Evolutionary conservation across 2,797 vertebrate species (phyloP).

Genomic region (Smutsia temminckii): DNA sequence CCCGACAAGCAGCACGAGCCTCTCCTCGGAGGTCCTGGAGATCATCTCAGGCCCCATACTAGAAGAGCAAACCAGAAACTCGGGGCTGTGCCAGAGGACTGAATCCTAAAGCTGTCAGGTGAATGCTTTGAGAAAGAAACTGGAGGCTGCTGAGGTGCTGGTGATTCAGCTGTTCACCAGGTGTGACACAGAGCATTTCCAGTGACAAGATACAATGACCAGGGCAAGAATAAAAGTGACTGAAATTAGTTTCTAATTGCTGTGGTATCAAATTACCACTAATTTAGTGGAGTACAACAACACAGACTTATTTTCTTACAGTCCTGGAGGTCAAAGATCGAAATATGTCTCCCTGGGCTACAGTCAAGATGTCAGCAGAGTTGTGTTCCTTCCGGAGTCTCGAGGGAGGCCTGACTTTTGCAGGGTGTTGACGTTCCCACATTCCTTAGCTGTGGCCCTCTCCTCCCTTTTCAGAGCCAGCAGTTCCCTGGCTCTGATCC

Average conservation of each 20-base stretch:
- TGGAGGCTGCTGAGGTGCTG: neutral
- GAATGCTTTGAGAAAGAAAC: neutral
- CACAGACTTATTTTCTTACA: neutral
- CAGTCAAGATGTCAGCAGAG: neutral
- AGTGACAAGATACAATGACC: neutral
- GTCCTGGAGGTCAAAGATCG: neutral
- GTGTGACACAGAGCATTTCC: neutral
- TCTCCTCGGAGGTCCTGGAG: neutral
- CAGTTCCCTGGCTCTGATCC: neutral
- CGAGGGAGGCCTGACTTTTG: neutral
- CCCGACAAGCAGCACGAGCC: neutral
- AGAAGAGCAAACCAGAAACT: neutral
- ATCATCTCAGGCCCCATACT: neutral
- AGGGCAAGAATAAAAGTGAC: neutral
- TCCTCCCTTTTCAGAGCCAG: neutral
- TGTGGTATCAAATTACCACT: neutral
- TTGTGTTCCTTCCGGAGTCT: neutral
- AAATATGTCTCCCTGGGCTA: neutral
- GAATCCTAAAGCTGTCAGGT: neutral
- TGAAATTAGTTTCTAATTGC: constrained; percentile 5
- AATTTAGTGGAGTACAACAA: neutral
- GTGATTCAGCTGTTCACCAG: neutral
- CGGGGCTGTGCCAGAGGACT: neutral
- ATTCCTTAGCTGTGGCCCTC: neutral
- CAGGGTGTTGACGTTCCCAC: neutral